Base-by-base conservation (phyloP, 2,797 vertebrate species). In the Eulemur coronatus region DNA sequence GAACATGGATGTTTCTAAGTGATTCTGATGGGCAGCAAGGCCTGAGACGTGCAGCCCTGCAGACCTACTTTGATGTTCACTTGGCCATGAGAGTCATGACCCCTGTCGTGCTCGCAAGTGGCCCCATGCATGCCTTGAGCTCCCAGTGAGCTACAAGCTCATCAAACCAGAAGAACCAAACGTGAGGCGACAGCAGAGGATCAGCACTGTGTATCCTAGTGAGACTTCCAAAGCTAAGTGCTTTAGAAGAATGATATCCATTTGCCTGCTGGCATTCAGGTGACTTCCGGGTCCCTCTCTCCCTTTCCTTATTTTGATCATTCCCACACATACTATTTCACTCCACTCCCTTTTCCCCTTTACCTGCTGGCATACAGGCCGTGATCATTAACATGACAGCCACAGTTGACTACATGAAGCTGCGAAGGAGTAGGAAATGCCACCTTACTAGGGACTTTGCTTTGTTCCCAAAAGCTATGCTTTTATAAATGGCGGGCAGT, bases 331-430 rank as follows among this genome's bases (percentile, higher is more conserved):
- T 46, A 55, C 46, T 55, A 33, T 11, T 67, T 5, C 35, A 15
- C 15, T 22, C n/a, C 57, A 38, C 33, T 26, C 76, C 67, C 6
- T 28, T 81, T 97, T 70, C 90, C 85, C 89, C 10, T 97, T 98
- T 97, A 95, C 81, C 69, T 97, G 96, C 96, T 96, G 97, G 94
- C 92, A 95, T 90, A 50, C 38, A 92, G 89, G 90, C 96, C 95
- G 65, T 48, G 81, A 80, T 96, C 97, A 96, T 98, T 98, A 97
- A 97, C 97, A 8, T 90, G 96, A 97, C 96, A 97, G 67, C 82
- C 89, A 93, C n/a, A 38, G 88, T 94, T 97, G 61, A 97, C 97
- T 97, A 22, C 93, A 61, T 90, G 92, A 82, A 69, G 63, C 75
- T 80, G 41, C 48, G 30, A 94, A 81, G 82, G 63, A 97, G 73